Evolutionary conservation across 53 echinoderm and acorn worm genomes (phyloP).

Genomic region (Arbacia lixula): DNA sequence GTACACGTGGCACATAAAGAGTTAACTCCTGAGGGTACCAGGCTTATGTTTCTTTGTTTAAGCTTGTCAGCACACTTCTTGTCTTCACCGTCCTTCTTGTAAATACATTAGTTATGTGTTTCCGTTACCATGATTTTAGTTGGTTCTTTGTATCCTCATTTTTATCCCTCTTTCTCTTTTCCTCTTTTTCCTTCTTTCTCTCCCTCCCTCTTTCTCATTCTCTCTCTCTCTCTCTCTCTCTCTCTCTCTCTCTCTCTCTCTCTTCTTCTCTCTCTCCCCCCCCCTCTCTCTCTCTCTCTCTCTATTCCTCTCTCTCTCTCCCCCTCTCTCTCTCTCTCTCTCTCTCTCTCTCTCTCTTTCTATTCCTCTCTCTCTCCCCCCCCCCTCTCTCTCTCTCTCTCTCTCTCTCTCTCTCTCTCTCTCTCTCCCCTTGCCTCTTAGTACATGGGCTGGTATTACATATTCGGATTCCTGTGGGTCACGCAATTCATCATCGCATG

Average conservation of each 20-base stretch:
- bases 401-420: background rate
- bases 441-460: constrained; percentile 92
- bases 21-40: too few relatives aligned
- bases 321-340: background rate
- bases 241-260: background rate
- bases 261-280: background rate
- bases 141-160: background rate
- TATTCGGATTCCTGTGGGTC: constrained; percentile 93
- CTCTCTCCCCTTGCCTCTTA: background rate
- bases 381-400: background rate
- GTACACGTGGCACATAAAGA: too few relatives aligned
- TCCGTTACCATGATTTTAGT: background rate
- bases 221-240: too few relatives aligned
- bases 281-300: background rate
- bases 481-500: constrained; percentile 88
- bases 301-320: background rate
- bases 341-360: background rate
- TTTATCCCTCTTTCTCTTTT: background rate
- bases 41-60: too few relatives aligned
- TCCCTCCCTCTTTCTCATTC: background rate
- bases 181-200: background rate
- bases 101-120: too few relatives aligned
- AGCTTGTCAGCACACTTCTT: too few relatives aligned
- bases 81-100: too few relatives aligned
- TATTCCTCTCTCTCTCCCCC: too few relatives aligned